These are phyloP conservation scores for Trissolcus brochymenae DNA, from an alignment of 2,888 invertebrate species.

Conservation along the genomic window DNA sequence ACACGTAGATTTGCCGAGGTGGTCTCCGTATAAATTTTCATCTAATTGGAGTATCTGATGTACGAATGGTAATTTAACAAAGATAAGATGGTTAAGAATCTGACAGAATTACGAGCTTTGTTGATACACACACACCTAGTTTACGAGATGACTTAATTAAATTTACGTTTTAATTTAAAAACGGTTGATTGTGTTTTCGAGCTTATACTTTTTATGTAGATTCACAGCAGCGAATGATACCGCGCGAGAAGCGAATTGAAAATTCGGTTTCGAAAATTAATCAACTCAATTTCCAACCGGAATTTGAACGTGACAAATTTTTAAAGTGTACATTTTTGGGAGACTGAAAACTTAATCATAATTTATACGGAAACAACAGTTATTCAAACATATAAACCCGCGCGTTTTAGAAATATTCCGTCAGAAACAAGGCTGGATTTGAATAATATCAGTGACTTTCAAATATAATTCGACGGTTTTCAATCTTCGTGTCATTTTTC, in stretches of 20 bases:
- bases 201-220: neutral
- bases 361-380: no score
- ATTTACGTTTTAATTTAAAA: constrained; percentile 3
- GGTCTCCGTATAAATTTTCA: constrained; percentile 36
- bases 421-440: neutral
- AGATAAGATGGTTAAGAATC: constrained; percentile 8
- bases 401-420: neutral
- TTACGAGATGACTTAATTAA: constrained; percentile 44
- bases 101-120: constrained; percentile 14
- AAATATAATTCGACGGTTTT: neutral
- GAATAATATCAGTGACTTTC: neutral
- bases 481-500: constrained; percentile 10
- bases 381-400: no score
- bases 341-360: no score
- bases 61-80: constrained; percentile 6
- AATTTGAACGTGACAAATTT: neutral
- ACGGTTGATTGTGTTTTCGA: neutral
- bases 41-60: constrained; percentile 8
- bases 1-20: constrained; percentile 20
- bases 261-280: neutral
- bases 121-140: constrained; percentile 12
- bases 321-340: neutral
- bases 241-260: neutral
- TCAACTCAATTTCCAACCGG: neutral
- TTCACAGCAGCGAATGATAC: neutral